phyloP scores from a whole-genome alignment of 2,797 vertebrate genomes.

The Sparidentex hasta region DNA sequence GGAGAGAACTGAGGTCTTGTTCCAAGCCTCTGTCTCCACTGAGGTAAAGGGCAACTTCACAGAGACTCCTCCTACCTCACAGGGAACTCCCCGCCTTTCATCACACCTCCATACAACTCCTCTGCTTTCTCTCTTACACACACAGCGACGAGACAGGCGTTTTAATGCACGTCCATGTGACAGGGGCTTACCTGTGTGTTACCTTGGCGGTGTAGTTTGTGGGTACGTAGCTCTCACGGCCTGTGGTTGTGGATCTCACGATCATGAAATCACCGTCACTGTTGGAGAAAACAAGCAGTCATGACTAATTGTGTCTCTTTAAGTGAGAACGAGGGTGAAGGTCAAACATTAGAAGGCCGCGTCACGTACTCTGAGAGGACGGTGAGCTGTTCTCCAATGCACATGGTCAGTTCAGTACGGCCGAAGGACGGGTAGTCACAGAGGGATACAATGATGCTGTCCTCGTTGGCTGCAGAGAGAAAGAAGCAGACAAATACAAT shows the following conservation, averaged over 20 bases:
- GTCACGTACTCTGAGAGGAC: conserved; percentile 88
- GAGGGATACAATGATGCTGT: conserved; percentile 83
- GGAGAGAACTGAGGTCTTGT: conserved; percentile 42
- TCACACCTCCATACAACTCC: neutral
- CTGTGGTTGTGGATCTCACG: conserved; percentile 84
- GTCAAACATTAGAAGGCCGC: neutral
- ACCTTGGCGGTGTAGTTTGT: conserved; percentile 87
- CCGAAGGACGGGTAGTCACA: conserved; percentile 82
- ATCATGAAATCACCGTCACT: conserved; percentile 91
- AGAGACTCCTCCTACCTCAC: conserved; percentile 43
- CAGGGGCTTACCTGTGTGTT: conserved; percentile 83
- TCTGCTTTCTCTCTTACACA: conserved; percentile 6
- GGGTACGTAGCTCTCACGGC: conserved; percentile 85
- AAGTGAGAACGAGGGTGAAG: neutral
- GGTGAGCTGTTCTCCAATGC: conserved; percentile 86
- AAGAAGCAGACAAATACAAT: neutral
- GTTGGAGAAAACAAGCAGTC: conserved; percentile 41
- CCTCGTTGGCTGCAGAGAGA: conserved; percentile 55
- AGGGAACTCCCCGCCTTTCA: conserved; percentile 50
- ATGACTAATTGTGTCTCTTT: neutral
- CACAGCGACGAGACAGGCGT: neutral
- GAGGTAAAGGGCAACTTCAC: conserved; percentile 46
- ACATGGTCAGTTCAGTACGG: conserved; percentile 73
- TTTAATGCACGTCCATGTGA: neutral
- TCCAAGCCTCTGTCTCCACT: conserved; percentile 44